A percentile compares a stretch with the other conserved stretches of the same genome.
These are phyloP conservation scores for Euphonia xanthogaster DNA, from an alignment of 2,797 vertebrate species.

Conservation along the genomic window DNA sequence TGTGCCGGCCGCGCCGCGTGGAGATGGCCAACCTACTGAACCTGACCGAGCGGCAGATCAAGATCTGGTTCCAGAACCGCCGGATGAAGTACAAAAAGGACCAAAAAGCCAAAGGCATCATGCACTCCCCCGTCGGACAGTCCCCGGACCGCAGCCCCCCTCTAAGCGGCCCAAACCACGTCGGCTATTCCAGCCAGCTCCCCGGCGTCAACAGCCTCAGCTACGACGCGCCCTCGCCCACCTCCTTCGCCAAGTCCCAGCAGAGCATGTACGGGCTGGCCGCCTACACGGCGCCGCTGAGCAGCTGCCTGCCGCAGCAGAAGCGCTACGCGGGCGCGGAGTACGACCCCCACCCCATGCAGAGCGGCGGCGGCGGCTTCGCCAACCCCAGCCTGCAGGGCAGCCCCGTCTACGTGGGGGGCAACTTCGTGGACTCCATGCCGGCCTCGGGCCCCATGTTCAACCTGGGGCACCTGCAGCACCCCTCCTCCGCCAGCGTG, in stretches of 20 bases:
- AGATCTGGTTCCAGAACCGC: conserved; percentile 99
- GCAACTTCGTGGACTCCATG: conserved; percentile 99
- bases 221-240: conserved; percentile 96
- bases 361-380: conserved; percentile 84
- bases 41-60: conserved; percentile 97
- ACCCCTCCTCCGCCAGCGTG: conserved; percentile 98
- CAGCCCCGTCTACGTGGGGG: conserved; percentile 97
- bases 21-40: conserved; percentile 99
- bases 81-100: conserved; percentile 99
- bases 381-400: conserved; percentile 94
- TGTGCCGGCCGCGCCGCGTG: conserved; percentile 94
- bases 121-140: conserved; percentile 95
- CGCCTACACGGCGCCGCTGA: conserved; percentile 96
- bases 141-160: conserved; percentile 97
- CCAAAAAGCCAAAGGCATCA: conserved; percentile 98
- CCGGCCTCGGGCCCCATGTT: conserved; percentile 98
- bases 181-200: conserved; percentile 94
- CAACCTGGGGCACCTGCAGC: conserved; percentile 97
- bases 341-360: conserved; percentile 96
- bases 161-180: conserved; percentile 90
- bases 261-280: conserved; percentile 99
- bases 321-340: conserved; percentile 95
- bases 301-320: conserved; percentile 97
- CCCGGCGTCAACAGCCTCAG: conserved; percentile 87
- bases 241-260: conserved; percentile 95